Conservation (phyloP, 2,113 vertebrate genomes). For the Cromileptes altivelis region DNA sequence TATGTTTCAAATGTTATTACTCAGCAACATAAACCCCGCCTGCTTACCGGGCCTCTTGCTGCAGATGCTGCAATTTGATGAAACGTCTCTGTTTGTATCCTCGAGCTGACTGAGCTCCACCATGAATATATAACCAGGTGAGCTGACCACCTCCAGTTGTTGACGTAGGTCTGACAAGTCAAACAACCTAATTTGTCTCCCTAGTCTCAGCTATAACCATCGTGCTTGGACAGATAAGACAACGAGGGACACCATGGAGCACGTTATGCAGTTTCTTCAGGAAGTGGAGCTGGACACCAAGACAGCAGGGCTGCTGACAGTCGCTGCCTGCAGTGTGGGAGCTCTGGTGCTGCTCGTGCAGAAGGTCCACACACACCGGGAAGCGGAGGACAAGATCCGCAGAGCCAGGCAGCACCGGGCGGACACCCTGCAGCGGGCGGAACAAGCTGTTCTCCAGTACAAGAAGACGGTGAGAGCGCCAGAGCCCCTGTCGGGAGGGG, state of each 20-base stretch:
- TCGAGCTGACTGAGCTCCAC: neutral
- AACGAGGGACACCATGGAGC: neutral
- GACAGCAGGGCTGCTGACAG: constrained; percentile 29
- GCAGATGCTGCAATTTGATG: too few relatives aligned
- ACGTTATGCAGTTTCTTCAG: neutral
- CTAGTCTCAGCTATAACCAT: too few relatives aligned
- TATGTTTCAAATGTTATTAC: too few relatives aligned
- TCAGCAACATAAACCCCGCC: too few relatives aligned
- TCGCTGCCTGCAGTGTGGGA: constrained; percentile 44
- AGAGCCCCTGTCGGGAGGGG: too few relatives aligned
- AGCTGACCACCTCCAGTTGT: too few relatives aligned
- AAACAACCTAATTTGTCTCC: too few relatives aligned
- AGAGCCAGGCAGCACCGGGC: constrained; percentile 67
- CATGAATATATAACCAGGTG: neutral
- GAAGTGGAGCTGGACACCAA: constrained; percentile 5
- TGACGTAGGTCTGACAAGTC: too few relatives aligned
- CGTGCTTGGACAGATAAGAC: neutral
- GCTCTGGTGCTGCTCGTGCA: constrained; percentile 52
- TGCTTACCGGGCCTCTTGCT: too few relatives aligned
- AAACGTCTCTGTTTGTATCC: too few relatives aligned
- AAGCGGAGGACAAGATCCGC: constrained; percentile 57
- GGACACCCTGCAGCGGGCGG: constrained; percentile 60
- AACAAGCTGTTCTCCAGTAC: constrained; percentile 68
- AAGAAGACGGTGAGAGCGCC: constrained; percentile 65
- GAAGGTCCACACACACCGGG: neutral